Percentiles rank a stretch among this genome's conserved stretches.
Conservation (phyloP, 2,113 vertebrate genomes). For the Anarhynchus alexandrinus region DNA sequence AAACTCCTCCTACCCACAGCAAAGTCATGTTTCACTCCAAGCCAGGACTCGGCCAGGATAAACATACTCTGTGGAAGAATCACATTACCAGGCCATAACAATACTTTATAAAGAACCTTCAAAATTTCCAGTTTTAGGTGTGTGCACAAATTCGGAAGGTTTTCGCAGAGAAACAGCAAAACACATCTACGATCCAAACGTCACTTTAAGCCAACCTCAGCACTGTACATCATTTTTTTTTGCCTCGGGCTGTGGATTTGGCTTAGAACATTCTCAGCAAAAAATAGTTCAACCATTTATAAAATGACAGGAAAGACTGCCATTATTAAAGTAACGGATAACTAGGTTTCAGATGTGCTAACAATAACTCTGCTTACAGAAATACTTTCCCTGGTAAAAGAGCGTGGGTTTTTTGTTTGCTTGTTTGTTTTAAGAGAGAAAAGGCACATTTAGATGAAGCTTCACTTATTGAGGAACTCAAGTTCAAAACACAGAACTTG, state of each 20-base stretch:
- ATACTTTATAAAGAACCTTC: background rate
- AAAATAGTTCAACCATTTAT: background rate
- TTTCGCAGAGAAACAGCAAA: background rate
- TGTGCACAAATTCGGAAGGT: background rate
- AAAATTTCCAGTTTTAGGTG: background rate
- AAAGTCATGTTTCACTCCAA: background rate
- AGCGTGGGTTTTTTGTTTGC: accelerated
- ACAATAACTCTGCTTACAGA: background rate
- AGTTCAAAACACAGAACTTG: background rate
- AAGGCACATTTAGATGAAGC: background rate
- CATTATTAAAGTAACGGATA: background rate
- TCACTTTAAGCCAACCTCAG: background rate
- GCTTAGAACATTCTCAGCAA: background rate
- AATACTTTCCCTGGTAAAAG: background rate
- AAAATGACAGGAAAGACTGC: background rate
- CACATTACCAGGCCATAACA: background rate
- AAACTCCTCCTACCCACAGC: background rate
- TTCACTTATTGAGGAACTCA: background rate
- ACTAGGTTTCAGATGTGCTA: background rate
- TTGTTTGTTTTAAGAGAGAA: background rate
- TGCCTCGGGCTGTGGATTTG: background rate
- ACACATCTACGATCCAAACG: background rate
- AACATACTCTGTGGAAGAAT: background rate
- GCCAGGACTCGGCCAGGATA: background rate
- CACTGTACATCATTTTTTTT: background rate